These are phyloP conservation scores for Acanthurus leucopareius DNA, from an alignment of 2,797 vertebrate species.

Conservation along the genomic window DNA sequence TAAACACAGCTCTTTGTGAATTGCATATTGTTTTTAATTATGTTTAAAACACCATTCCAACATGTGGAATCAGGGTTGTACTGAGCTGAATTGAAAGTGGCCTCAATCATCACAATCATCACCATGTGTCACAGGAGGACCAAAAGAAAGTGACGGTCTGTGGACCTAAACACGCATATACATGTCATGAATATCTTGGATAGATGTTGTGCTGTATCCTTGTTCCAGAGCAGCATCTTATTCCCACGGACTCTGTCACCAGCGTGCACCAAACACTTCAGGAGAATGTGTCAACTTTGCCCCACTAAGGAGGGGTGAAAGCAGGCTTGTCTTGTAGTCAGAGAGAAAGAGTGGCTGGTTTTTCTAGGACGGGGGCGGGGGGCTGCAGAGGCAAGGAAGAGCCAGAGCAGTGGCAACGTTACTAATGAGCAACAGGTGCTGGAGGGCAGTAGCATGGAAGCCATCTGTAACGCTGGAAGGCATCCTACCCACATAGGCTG, in stretches of 20 bases:
- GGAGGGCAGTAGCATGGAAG: slow-evolving; percentile 67
- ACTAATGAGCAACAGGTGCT: slow-evolving; percentile 86
- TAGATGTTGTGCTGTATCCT: slow-evolving; percentile 22
- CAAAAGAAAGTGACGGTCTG: slow-evolving; percentile 3
- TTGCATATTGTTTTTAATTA: too few species aligned
- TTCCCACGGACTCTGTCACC: slow-evolving; percentile 70
- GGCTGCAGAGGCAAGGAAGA: slow-evolving; percentile 54
- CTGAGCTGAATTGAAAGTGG: not conserved
- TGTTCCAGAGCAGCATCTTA: slow-evolving; percentile 37
- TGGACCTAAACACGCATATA: not conserved
- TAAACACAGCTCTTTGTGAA: too few species aligned
- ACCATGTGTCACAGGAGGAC: slow-evolving; percentile 2
- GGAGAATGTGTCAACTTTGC: slow-evolving; percentile 78
- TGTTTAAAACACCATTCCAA: too few species aligned
- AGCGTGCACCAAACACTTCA: slow-evolving; percentile 62
- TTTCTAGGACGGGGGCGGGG: slow-evolving; percentile 9
- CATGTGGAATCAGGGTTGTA: not conserved
- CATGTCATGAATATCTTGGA: slow-evolving; percentile 19
- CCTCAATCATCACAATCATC: not conserved
- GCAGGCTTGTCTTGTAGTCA: slow-evolving; percentile 45
- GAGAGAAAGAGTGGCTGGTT: slow-evolving; percentile 48
- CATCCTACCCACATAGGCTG: slow-evolving; percentile 66
- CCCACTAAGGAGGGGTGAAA: slow-evolving; percentile 63
- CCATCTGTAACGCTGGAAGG: slow-evolving; percentile 73
- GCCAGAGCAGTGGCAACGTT: slow-evolving; percentile 74